Base-by-base conservation (phyloP, 2,797 vertebrate genomes). In the Esox lucius region DNA sequence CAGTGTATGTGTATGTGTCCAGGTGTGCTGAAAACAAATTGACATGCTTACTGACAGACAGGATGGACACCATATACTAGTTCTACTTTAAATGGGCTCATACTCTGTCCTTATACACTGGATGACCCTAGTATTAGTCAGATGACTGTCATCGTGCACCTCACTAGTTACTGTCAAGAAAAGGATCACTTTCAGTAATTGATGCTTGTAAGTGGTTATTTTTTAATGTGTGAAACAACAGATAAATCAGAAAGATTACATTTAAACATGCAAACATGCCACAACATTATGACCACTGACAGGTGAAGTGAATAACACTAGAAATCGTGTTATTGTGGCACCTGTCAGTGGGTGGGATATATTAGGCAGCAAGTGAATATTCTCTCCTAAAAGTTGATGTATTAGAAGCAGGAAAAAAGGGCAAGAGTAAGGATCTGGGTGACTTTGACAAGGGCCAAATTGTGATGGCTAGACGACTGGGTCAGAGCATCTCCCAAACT, bases 1-100 rank as follows among this genome's bases (percentile, higher is more conserved):
- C 64, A 68, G 46, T 51, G 65, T 17, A 15, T 48, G 35, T 73
- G 35, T 24, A 7, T 24, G 12, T 1, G 1, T 28, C 67, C 76
- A 78, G 72, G 72, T 78, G 72, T 74, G 59, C 59, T 31, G 8
- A 17, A 9, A 46, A 33, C 42, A 46, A 46, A 46, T 13, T 11
- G 9, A 71, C 64, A 70, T 61, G 73, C 26, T 35, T 56, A n/a
- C 11, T 46, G 59, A 71, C 59, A 33, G 33, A 51, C 65, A 65
- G 70, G 24, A 12, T 42, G 48, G 59, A 11, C 1, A 46, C 42
- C 12, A 46, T 69, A 15, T 26, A 48, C 39, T 16, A 13, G 3
- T 19, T 22, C n/a, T 24, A 48, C 22, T 64, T 64, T 11, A 28
- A 65, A 28, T 65, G 12, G 62, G 22, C 62, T 65, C 26, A 7